These are phyloP conservation scores for Poecile atricapillus DNA, from an alignment of 2,113 vertebrate species.

Conservation along the genomic window DNA sequence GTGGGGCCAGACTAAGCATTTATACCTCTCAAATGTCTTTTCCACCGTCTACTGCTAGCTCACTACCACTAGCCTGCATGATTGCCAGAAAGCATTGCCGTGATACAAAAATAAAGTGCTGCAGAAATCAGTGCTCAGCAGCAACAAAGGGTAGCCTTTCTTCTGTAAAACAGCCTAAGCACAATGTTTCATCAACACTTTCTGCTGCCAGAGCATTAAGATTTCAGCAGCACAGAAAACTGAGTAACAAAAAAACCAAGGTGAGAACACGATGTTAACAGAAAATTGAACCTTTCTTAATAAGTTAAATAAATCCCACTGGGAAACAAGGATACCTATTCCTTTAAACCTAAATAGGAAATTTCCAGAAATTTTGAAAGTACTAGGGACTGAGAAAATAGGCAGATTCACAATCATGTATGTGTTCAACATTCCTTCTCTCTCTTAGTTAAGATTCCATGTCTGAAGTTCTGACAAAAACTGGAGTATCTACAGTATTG, in stretches of 20 bases:
- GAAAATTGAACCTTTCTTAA: neutral
- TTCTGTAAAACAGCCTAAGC: neutral
- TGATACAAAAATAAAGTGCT: neutral
- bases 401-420: neutral
- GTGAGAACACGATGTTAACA: rapidly evolving
- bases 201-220: neutral
- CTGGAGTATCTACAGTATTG: neutral
- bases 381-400: neutral
- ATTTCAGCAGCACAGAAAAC: neutral
- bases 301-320: neutral
- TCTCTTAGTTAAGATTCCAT: neutral
- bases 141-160: neutral
- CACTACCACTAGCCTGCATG: neutral
- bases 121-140: neutral
- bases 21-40: neutral
- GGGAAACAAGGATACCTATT: neutral
- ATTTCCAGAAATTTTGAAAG: neutral
- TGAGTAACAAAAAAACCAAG: neutral
- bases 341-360: neutral
- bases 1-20: neutral
- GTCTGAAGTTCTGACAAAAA: neutral
- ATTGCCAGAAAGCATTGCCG: neutral
- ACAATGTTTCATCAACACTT: neutral
- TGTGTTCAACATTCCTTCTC: neutral
- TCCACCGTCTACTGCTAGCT: neutral